Evolutionary conservation across 2,113 vertebrate species (phyloP), one percentile per base, ranked within the genome.

Genomic region (Struthio camelus): DNA sequence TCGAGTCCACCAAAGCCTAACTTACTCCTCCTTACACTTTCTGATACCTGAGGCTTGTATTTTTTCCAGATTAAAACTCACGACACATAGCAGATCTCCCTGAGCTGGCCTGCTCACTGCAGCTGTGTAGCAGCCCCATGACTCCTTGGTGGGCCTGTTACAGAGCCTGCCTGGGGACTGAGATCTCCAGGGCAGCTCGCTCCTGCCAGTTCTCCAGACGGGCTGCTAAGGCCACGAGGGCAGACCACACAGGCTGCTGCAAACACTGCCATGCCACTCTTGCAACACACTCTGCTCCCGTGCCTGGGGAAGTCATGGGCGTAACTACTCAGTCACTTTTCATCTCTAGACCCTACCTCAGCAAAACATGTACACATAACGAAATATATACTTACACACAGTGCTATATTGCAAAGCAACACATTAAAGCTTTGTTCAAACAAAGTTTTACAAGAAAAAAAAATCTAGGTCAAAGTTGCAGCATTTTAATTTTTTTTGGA

Each of bases 191-290:
- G 78, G 73, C 71, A 90, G 89, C 85, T 94, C 19, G 3, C 32
- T 78, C 50, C 85, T 95, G 85, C 87, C 94, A 91, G 87, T 54
- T 82, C 90, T 94, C 84, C 91, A 95, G 91, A 75, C 19, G 0
- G 91, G 80, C 84, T 94, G 72, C 86, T 56, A 36, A 50, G 96
- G 93, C 93, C 90, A 95, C 81, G 58, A 87, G 94, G 67, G 64
- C 87, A 96, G 96, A 96, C 95, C 96, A 97, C 96, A 96, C 96
- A 96, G 79, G 90, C 93, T 94, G 96, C 94, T 85, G 53, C 76
- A 48, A 90, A 79, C 36, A 30, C 53, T 85, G 89, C 96, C 93
- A 85, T 82, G 0, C 92, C 92, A 78, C 87, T 93, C 92, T 93
- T 95, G 90, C 92, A 80, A 94, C 95, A 97, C 75, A 69, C 82